Evolutionary conservation across 2,888 invertebrate genomes (phyloP).

Genomic region (Rhorus exstirpatorius): DNA sequence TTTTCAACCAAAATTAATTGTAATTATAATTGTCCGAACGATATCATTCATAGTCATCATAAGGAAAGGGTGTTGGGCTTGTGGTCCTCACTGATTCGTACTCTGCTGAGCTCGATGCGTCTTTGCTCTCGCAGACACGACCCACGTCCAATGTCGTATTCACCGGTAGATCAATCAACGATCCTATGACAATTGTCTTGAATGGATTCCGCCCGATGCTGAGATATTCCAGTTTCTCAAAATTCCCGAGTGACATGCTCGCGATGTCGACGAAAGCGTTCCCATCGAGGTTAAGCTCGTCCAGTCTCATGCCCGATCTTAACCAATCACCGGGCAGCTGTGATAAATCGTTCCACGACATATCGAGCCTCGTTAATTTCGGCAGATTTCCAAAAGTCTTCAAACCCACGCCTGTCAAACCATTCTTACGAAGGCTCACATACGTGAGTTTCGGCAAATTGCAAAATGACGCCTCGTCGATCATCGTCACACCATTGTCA

Average conservation of each 20-base stretch:
- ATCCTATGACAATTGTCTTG: not conserved
- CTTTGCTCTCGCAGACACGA: not conserved
- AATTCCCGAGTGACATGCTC: slow-evolving; percentile 26
- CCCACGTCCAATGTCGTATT: slow-evolving; percentile 4
- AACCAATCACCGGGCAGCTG: slow-evolving; percentile 11
- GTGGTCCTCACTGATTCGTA: too few relatives aligned
- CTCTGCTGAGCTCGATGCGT: not conserved
- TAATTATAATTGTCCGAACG: not conserved
- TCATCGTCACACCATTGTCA: not conserved
- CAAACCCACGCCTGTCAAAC: not conserved
- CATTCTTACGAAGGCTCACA: slow-evolving; percentile 14
- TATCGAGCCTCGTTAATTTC: not conserved
- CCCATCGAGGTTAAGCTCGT: slow-evolving; percentile 7
- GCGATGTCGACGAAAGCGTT: slow-evolving; percentile 8
- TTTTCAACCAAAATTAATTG: not conserved
- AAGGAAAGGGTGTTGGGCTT: not conserved
- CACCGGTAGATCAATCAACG: slow-evolving; percentile 25
- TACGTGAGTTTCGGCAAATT: slow-evolving; percentile 6
- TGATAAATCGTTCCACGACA: slow-evolving; percentile 2
- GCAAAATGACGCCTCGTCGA: slow-evolving; percentile 16
- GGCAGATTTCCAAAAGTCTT: slow-evolving; percentile 24
- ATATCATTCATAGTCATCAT: not conserved
- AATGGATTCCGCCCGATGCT: slow-evolving; percentile 23
- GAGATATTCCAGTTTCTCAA: not conserved
- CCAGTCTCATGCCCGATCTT: not conserved